Conservation (phyloP, 2,888 invertebrate genomes). For the Callinectes sapidus region DNA sequence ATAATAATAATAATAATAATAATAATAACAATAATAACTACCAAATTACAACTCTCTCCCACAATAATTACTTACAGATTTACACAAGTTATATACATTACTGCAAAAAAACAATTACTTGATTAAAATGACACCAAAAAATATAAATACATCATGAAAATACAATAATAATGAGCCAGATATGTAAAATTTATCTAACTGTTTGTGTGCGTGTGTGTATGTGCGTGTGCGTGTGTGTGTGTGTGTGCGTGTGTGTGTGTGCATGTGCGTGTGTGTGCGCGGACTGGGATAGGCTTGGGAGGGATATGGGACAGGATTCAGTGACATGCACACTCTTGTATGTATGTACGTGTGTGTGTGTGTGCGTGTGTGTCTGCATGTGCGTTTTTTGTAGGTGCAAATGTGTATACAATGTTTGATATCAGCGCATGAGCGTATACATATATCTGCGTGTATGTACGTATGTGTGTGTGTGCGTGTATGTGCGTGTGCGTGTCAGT, state of each 20-base stretch:
- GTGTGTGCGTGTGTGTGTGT: too few species aligned
- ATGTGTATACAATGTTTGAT: neutral
- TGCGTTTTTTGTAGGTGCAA: neutral
- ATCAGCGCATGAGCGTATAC: neutral
- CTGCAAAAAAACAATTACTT: neutral
- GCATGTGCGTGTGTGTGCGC: too few species aligned
- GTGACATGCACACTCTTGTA: neutral
- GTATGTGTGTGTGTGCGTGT: neutral
- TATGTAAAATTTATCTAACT: neutral
- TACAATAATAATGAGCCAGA: neutral
- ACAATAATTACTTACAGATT: too few species aligned
- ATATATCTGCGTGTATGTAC: neutral
- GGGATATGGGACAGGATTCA: neutral
- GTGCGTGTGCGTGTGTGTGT: neutral
- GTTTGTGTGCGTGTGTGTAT: slow-evolving; percentile 20
- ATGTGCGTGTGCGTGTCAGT: neutral
- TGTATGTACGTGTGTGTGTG: neutral
- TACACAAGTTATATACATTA: neutral
- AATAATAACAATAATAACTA: too few species aligned
- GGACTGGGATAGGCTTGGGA: neutral
- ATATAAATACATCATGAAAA: neutral
- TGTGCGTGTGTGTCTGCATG: slow-evolving; percentile 20
- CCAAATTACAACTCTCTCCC: too few species aligned
- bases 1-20: too few species aligned
- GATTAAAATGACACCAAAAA: too few species aligned